Evolutionary conservation across 2,797 vertebrate species (phyloP), one percentile per base, ranked within the genome.

Genomic region (Tenualosa thibaudeaui): DNA sequence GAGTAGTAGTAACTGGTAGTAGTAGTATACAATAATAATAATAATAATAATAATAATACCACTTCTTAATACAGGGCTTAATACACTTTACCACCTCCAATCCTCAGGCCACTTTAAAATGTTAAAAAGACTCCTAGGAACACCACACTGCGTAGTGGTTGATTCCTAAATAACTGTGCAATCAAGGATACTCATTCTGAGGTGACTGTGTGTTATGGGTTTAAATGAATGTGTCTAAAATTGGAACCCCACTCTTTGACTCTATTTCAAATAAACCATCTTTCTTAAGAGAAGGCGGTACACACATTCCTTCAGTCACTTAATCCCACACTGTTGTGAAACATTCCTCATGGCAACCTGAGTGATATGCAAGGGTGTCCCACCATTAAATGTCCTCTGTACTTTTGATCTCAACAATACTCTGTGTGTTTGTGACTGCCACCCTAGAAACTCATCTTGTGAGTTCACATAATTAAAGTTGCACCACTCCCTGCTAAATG

Each of bases 181-280:
- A 92, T 92, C 88, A 91, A 85, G 40, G 89, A 88, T 75, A 86
- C 89, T 92, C 89, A 88, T 68, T 87, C 88, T 84, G 92, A 92
- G 90, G 88, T 90, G 91, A 83, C 88, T 49, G 81, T 93, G 94
- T 93, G 90, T 93, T 93, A 94, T 85, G 60, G n/a, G 13, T 85
- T 89, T 93, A 91, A 94, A 94, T 91, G 90, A 83, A 91, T 84
- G 88, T 56, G 91, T 88, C 92, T 92, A 92, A 93, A 94, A 93
- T 90, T 87, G 91, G 84, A 87, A 86, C 88, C 87, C 90, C 88
- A 85, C 81, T 81, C 82, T 83, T 84, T 37, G 68, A 88, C 86
- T 40, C 50, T 87, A 84, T 86, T 84, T 89, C 88, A 84, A 87
- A 37, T 89, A 91, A 91, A 90, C 93, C 92, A 89, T 92, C 92